Evolutionary conservation across 2,113 vertebrate species (phyloP), one percentile per base, ranked within the genome.

Genomic region (Equus quagga): DNA sequence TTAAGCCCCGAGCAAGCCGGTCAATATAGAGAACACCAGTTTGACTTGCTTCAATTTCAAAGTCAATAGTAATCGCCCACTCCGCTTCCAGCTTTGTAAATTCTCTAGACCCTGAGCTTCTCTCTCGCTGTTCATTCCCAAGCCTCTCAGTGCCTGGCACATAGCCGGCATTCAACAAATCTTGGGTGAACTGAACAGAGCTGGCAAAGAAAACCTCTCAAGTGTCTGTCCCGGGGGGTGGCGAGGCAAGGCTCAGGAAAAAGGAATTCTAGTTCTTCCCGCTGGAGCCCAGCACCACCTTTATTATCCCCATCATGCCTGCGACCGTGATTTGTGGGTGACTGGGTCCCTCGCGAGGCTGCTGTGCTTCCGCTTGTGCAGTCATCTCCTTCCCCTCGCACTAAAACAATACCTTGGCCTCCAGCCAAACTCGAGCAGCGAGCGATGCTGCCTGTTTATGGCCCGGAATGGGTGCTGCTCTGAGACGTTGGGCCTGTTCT

Each of bases 331-430:
- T 97, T 97, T 87, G 84, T 96, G 58, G 92, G 96, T 89, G 90
- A 91, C 79, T 46, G 84, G 93, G 64, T 95, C 94, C 69, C 46
- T 23, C 12, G 10, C 14, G 14, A 92, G 83, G 69, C 79, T 51
- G 46, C 60, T 46, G 44, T 60, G 97, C 93, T 98, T 98, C 97
- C 96, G 98, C 96, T 96, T 19, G 41, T 98, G 72, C 76, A 97
- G 95, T 97, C 98, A 92, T 91, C 79, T 96, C 97, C 98, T 98
- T 98, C 98, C 97, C 97, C 54, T 97, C 54, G n/a, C 69, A 33
- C 92, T 96, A 72, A 98, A 97, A 98, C 96, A 98, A 97, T 96
- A 76, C 97, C 97, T 94, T 97, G 97, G 97, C 97, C 72, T 84
- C 79, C 80, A 90, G 98, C 97, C 97, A 97, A 98, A 97, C 90